These are phyloP conservation scores for Lycaon pictus DNA, from an alignment of 2,113 vertebrate genomes.

Conservation along the genomic window DNA sequence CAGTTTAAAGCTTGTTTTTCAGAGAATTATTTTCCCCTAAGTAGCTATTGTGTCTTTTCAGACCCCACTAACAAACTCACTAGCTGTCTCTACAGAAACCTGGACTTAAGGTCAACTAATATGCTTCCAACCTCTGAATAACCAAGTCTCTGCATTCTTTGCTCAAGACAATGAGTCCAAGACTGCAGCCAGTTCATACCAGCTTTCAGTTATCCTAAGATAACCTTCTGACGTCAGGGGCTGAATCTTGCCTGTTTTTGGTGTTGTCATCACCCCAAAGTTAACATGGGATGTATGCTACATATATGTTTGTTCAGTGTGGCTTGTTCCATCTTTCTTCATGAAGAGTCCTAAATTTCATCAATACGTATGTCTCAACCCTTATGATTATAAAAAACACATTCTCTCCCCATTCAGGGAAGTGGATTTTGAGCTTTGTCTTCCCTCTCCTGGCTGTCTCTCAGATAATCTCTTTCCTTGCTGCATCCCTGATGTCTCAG, in stretches of 20 bases:
- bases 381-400: not conserved
- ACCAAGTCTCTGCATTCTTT: not conserved
- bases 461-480: not conserved
- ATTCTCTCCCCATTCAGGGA: not conserved
- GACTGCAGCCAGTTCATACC: not conserved
- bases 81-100: not conserved
- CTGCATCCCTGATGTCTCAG: not conserved
- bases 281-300: not conserved
- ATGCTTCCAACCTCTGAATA: not conserved
- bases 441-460: not conserved
- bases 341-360: not conserved
- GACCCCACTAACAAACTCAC: not conserved
- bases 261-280: not conserved
- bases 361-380: not conserved
- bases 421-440: not conserved
- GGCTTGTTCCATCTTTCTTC: not conserved
- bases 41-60: not conserved
- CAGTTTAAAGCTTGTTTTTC: not conserved
- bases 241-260: not conserved
- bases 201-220: not conserved
- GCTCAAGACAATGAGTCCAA: not conserved
- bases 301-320: not conserved
- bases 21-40: not conserved
- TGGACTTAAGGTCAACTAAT: not conserved
- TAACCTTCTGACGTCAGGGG: not conserved